Conservation (phyloP, 2,113 vertebrate species). For the Halcyon malimbica region DNA sequence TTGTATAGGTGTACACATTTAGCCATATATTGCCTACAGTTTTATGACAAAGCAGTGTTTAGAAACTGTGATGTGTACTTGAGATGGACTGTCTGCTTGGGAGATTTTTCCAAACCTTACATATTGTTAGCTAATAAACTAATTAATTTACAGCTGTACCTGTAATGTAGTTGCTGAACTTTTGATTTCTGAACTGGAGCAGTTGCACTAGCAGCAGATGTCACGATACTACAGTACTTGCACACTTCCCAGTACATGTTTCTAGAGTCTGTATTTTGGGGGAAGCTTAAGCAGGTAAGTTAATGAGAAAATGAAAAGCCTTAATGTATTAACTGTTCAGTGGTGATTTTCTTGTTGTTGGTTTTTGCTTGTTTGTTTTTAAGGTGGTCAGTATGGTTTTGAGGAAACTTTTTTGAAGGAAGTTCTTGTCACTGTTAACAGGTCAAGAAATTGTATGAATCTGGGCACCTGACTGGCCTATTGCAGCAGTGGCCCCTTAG, state of each 20-base stretch:
- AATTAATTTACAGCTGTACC: neutral
- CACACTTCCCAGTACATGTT: neutral
- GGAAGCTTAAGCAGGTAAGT: neutral
- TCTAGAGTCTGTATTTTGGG: neutral
- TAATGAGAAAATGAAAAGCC: neutral
- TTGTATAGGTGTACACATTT: fast-evolving
- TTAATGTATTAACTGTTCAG: neutral
- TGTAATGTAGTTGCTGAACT: neutral
- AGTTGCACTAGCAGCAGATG: neutral
- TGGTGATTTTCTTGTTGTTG: neutral
- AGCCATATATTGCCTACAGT: fast-evolving
- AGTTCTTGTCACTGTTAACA: neutral
- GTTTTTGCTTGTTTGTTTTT: too few relatives aligned
- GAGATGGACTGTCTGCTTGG: neutral
- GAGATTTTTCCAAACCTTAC: neutral
- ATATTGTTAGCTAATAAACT: neutral
- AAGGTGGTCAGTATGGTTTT: neutral
- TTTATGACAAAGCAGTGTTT: neutral
- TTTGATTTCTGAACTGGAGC: neutral
- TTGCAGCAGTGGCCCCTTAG: neutral
- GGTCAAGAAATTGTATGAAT: neutral
- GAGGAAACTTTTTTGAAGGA: neutral
- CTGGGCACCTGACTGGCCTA: neutral
- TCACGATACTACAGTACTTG: neutral
- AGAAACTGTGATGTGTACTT: neutral